These are phyloP conservation scores for Orchestia grillus DNA, from an alignment of 1,140 invertebrate genomes.

Conservation along the genomic window DNA sequence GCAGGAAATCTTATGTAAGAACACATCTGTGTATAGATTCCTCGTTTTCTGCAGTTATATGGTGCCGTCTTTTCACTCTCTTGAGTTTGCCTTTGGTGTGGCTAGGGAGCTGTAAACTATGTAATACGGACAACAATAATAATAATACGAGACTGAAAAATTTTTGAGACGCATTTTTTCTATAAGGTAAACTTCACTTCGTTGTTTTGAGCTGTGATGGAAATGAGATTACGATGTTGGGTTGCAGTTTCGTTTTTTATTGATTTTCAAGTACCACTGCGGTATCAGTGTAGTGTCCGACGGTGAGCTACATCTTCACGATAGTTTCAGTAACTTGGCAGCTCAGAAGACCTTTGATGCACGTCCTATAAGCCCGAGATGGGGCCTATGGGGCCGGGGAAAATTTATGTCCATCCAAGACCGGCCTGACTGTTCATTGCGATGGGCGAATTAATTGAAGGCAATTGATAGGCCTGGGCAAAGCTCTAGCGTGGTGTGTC, in stretches of 20 bases:
- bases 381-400: background rate
- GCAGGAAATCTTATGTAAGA: too few species aligned
- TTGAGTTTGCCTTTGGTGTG: too few species aligned
- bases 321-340: background rate
- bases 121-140: too few species aligned
- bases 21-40: too few species aligned
- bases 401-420: constrained; percentile 1
- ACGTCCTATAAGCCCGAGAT: background rate
- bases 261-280: background rate
- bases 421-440: background rate
- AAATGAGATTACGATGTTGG: background rate
- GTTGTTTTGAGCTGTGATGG: background rate
- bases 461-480: background rate
- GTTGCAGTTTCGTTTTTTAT: background rate
- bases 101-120: too few species aligned
- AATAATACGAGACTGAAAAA: too few species aligned
- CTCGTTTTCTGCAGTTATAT: too few species aligned
- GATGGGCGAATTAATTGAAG: background rate
- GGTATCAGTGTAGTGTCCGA: background rate
- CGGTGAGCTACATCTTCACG: background rate
- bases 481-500: background rate
- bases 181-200: too few species aligned
- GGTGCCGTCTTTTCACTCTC: too few species aligned
- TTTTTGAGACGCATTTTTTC: too few species aligned
- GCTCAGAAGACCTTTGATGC: background rate